These are phyloP conservation scores for Diabrotica virgifera DNA, from an alignment of 1,140 invertebrate species.

Conservation along the genomic window DNA sequence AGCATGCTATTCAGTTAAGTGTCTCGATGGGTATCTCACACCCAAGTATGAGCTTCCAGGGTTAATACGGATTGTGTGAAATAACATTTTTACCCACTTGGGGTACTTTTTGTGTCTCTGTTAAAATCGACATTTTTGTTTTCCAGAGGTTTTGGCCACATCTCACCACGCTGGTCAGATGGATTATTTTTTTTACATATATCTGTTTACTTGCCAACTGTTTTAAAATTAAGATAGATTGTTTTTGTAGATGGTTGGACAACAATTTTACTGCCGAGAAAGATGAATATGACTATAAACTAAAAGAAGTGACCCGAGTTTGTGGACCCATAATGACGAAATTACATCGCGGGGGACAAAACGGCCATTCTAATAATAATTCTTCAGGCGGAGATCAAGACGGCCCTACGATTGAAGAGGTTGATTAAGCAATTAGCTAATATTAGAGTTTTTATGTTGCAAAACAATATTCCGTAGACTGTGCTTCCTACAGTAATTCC, in stretches of 20 bases:
- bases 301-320: conserved; percentile 51
- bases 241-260: conserved; percentile 60
- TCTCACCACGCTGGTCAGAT: no score
- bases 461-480: no score
- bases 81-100: no score
- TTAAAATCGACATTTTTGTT: no score
- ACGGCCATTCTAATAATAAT: conserved; percentile 12
- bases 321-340: conserved; percentile 55
- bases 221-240: background rate
- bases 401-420: conserved; percentile 48
- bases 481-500: no score
- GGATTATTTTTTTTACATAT: background rate
- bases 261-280: conserved; percentile 60
- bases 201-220: background rate
- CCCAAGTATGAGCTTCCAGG: no score
- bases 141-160: no score
- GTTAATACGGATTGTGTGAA: no score
- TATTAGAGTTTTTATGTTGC: no score
- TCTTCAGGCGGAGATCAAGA: conserved; percentile 25
- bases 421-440: conserved; percentile 37
- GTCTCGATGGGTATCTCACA: no score
- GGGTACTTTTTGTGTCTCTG: no score
- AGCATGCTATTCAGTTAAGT: no score
- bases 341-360: conserved; percentile 45
- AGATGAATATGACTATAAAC: conserved; percentile 60